Percentiles rank a stretch among this genome's conserved stretches.
phyloP scores from a whole-genome alignment of 1,140 invertebrate species.

The Diachasma alloeum region DNA sequence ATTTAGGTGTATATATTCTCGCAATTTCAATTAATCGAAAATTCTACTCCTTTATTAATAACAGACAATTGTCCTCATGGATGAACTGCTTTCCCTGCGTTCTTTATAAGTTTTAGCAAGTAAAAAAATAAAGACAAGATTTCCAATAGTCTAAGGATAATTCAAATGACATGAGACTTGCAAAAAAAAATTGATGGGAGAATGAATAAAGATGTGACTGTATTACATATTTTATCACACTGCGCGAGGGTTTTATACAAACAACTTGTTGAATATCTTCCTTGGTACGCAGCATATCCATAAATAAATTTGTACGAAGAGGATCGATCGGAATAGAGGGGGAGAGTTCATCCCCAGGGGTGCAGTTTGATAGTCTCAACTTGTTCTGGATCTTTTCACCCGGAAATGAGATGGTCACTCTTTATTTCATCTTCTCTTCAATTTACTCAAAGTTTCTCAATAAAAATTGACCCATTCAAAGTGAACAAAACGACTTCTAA shows the following conservation, averaged over 20 bases:
- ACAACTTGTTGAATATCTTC: constrained; percentile 9
- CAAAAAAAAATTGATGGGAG: background rate
- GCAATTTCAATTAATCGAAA: too few relatives aligned
- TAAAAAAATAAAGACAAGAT: background rate
- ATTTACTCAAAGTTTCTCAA: too few relatives aligned
- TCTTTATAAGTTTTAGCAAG: background rate
- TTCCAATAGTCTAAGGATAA: too few relatives aligned
- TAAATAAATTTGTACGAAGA: constrained; percentile 15
- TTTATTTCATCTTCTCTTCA: too few relatives aligned
- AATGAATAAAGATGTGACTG: background rate
- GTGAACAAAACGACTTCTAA: too few relatives aligned
- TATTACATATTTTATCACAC: constrained; percentile 5
- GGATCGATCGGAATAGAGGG: background rate
- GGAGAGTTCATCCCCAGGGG: background rate
- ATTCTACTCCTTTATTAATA: too few relatives aligned
- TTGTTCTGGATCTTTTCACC: constrained; percentile 9
- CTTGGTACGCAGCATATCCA: background rate
- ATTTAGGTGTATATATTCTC: too few relatives aligned
- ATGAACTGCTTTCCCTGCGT: background rate
- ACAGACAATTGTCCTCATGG: constrained; percentile 28
- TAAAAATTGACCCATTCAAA: too few relatives aligned
- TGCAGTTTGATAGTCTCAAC: background rate
- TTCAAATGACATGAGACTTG: background rate
- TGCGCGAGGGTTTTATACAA: background rate
- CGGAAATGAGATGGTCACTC: background rate